Percentiles rank a stretch among this genome's conserved stretches.
phyloP scores from a whole-genome alignment of 2,888 invertebrate species.

The Lymantria dispar region DNA sequence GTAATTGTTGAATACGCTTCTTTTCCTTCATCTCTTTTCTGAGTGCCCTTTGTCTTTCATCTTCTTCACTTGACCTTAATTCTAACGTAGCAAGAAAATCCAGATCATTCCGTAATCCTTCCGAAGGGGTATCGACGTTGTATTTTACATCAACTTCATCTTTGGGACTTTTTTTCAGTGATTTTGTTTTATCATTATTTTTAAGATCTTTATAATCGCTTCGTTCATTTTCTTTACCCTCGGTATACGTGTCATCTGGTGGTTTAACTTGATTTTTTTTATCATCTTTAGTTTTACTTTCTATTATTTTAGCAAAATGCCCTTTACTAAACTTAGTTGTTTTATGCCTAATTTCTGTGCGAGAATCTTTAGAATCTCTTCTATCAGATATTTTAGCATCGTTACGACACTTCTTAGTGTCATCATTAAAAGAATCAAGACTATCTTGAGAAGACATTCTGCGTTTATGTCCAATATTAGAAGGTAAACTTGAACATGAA shows the following conservation, averaged over 20 bases:
- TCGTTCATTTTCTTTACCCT: constrained; percentile 55
- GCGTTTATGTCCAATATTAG: constrained; percentile 86
- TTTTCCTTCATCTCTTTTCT: constrained; percentile 82
- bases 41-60: constrained; percentile 80
- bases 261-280: constrained; percentile 81
- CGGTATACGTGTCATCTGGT: constrained; percentile 64
- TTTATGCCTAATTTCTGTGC: constrained; percentile 66
- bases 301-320: constrained; percentile 80
- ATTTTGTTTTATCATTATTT: constrained; percentile 48
- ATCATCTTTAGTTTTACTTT: constrained; percentile 83
- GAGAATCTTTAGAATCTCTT: constrained; percentile 87
- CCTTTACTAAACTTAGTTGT: constrained; percentile 83
- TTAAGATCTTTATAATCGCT: constrained; percentile 47
- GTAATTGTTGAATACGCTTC: constrained; percentile 75
- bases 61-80: constrained; percentile 82
- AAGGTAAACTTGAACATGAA: constrained; percentile 83
- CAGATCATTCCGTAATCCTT: constrained; percentile 75
- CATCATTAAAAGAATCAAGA: constrained; percentile 80
- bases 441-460: constrained; percentile 91
- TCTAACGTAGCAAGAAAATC: constrained; percentile 83
- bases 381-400: constrained; percentile 81
- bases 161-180: constrained; percentile 50
- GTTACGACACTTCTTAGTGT: constrained; percentile 84
- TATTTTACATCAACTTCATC: constrained; percentile 49
- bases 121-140: constrained; percentile 43